Conservation (phyloP, 2,888 invertebrate genomes). For the Drosophila nigritarsus region DNA sequence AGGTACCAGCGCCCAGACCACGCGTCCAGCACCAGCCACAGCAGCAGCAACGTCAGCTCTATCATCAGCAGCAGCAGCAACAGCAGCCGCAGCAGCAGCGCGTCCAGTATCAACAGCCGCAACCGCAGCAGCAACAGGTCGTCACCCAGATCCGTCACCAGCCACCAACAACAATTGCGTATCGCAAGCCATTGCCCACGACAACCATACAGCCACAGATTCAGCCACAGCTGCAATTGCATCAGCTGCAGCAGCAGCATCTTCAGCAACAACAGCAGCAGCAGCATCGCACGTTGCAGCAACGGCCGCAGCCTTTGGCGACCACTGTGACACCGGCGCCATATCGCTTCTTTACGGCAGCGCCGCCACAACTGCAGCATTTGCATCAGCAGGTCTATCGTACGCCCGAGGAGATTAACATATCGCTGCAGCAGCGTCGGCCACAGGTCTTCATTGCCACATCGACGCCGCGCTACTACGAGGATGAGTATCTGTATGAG, state of each 20-base stretch:
- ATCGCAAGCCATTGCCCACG: constrained; percentile 78
- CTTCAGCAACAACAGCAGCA: constrained; percentile 75
- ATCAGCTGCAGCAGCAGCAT: constrained; percentile 72
- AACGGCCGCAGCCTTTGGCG: constrained; percentile 76
- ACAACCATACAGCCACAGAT: constrained; percentile 81
- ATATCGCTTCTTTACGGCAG: constrained; percentile 84
- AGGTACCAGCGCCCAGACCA: constrained; percentile 79
- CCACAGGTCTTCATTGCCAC: constrained; percentile 86
- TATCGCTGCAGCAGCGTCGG: constrained; percentile 92
- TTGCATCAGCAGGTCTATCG: constrained; percentile 89
- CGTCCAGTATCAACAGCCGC: constrained; percentile 65
- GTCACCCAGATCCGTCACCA: constrained; percentile 75
- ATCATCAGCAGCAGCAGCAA: constrained; percentile 54
- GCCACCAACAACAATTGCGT: constrained; percentile 77
- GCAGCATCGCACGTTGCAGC: constrained; percentile 66
- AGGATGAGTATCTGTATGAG: constrained; percentile 85
- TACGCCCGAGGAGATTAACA: constrained; percentile 94
- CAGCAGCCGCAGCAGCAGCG: constrained; percentile 63
- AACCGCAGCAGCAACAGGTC: constrained; percentile 65
- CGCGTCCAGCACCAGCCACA: constrained; percentile 80
- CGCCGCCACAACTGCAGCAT: constrained; percentile 80
- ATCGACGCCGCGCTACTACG: constrained; percentile 84
- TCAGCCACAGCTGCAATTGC: constrained; percentile 72
- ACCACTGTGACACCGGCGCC: constrained; percentile 84
- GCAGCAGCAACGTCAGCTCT: constrained; percentile 74